A percentile compares a stretch with the other conserved stretches of the same genome.
Conservation (phyloP, 2,888 invertebrate species). For the Dynastes hyllus region DNA sequence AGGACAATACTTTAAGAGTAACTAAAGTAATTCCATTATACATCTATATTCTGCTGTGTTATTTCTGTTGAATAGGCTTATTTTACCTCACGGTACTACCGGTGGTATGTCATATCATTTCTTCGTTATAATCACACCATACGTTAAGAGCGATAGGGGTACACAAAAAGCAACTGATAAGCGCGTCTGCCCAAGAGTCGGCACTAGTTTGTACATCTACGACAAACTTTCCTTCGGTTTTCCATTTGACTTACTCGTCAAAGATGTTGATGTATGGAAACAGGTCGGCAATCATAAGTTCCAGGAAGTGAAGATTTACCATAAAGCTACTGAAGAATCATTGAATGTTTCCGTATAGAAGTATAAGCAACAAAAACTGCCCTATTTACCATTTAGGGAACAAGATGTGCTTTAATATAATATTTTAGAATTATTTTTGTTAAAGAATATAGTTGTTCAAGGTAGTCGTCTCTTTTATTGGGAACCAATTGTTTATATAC, state of each 20-base stretch:
- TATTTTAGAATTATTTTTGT: slow-evolving; percentile 20
- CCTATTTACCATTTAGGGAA: slow-evolving; percentile 11
- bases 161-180: slow-evolving; percentile 38
- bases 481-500: too few relatives aligned
- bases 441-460: slow-evolving; percentile 35
- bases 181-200: slow-evolving; percentile 58
- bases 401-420: slow-evolving; percentile 29
- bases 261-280: slow-evolving; percentile 64
- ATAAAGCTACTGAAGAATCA: slow-evolving; percentile 65
- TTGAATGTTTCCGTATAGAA: slow-evolving; percentile 35
- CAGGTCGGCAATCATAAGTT: slow-evolving; percentile 79
- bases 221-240: slow-evolving; percentile 81
- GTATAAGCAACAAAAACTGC: slow-evolving; percentile 19
- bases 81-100: slow-evolving; percentile 80
- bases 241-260: slow-evolving; percentile 82
- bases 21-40: background rate
- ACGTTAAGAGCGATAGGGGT: slow-evolving; percentile 47
- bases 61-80: slow-evolving; percentile 66
- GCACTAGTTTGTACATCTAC: slow-evolving; percentile 56
- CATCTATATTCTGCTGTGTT: background rate
- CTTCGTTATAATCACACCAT: slow-evolving; percentile 71
- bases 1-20: background rate
- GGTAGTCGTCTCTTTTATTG: background rate
- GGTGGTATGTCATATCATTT: slow-evolving; percentile 77
- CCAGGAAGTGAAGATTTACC: slow-evolving; percentile 78